phyloP scores from a whole-genome alignment of 2,113 vertebrate genomes.

The Triplophysa tibetana region DNA sequence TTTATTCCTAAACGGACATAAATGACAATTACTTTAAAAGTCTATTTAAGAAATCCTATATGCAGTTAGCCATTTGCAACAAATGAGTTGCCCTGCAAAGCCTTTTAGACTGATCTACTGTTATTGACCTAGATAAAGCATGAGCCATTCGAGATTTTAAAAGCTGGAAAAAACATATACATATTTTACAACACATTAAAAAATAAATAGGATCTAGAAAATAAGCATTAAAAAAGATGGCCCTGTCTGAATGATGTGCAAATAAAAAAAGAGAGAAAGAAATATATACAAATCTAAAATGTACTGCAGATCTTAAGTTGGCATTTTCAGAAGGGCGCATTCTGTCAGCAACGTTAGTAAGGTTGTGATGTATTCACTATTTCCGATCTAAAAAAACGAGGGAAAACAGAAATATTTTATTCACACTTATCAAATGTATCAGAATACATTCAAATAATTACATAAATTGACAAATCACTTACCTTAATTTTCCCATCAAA shows the following conservation, averaged over 20 bases:
- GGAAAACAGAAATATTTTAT: too few species aligned
- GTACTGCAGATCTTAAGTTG: constrained; percentile 55
- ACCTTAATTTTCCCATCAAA: constrained; percentile 89
- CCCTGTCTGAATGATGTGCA: background rate
- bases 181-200: constrained; percentile 3
- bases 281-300: constrained; percentile 22
- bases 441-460: too few species aligned
- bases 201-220: constrained; percentile 26
- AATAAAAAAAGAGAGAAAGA: background rate
- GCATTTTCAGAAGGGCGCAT: constrained; percentile 75
- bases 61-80: background rate
- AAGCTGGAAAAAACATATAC: background rate
- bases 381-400: constrained; percentile 80
- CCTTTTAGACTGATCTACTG: background rate
- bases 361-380: constrained; percentile 77
- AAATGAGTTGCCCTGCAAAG: background rate
- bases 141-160: background rate
- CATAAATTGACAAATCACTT: background rate
- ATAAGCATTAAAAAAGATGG: background rate
- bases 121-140: constrained; percentile 9
- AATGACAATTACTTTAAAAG: background rate
- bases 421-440: too few species aligned
- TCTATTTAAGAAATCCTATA: background rate
- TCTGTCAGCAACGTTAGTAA: constrained; percentile 87
- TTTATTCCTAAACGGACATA: background rate